These are phyloP conservation scores for Lethocerus indicus DNA, from an alignment of 1,140 invertebrate species.

Conservation along the genomic window DNA sequence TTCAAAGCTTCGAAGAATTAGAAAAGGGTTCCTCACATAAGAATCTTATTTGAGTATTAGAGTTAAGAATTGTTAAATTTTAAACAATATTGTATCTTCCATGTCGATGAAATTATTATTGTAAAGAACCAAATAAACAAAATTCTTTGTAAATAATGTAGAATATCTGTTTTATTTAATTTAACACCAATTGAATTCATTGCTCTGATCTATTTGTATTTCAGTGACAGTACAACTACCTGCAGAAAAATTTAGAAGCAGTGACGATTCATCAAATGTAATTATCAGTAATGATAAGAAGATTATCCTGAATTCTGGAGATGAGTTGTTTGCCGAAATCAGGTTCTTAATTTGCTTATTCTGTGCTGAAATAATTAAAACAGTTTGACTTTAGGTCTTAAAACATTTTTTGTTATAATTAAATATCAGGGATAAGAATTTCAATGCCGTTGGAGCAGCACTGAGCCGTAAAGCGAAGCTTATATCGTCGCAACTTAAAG, in stretches of 20 bases:
- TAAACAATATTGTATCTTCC: no score
- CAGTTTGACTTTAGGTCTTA: background rate
- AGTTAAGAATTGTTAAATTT: no score
- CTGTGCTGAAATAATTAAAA: background rate
- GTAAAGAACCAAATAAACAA: no score
- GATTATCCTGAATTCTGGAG: conserved; percentile 76
- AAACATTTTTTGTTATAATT: background rate
- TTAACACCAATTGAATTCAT: background rate
- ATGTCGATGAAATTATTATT: no score
- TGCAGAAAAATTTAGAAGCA: conserved; percentile 58
- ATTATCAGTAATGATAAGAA: conserved; percentile 50
- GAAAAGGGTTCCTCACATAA: no score
- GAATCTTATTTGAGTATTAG: no score
- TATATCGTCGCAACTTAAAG: conserved; percentile 73
- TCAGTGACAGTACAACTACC: conserved; percentile 68
- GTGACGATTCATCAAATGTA: conserved; percentile 39
- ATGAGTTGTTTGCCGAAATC: conserved; percentile 76
- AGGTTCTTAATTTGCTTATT: conserved; percentile 21
- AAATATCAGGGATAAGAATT: conserved; percentile 70
- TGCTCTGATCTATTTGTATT: conserved; percentile 14
- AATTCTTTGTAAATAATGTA: no score
- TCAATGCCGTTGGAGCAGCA: conserved; percentile 74
- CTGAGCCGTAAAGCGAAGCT: conserved; percentile 75
- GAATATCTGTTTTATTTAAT: no score
- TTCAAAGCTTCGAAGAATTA: no score